Percentiles rank a stretch among this genome's conserved stretches.
phyloP scores from a whole-genome alignment of 2,888 invertebrate species.

The Atherix ibis region DNA sequence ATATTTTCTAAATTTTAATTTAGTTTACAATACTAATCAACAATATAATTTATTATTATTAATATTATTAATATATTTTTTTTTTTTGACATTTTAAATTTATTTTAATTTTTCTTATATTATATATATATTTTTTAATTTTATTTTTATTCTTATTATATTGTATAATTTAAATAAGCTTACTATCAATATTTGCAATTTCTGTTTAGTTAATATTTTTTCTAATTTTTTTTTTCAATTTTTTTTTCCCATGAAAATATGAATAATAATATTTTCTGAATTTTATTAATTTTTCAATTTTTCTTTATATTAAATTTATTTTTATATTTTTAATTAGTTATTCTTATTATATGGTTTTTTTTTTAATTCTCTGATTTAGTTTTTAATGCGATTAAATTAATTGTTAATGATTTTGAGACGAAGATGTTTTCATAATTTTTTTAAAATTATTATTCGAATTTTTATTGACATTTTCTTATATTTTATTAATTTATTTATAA shows the following conservation, averaged over 20 bases:
- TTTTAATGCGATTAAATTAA: too few relatives aligned
- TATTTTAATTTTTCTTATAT: background rate
- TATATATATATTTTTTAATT: conserved; percentile 3
- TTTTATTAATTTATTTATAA: too few relatives aligned
- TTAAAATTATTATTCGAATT: too few relatives aligned
- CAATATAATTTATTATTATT: conserved; percentile 1
- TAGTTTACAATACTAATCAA: conserved; percentile 4
- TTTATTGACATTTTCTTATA: too few relatives aligned
- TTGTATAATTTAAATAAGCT: background rate
- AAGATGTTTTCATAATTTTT: too few relatives aligned
- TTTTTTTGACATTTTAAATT: conserved; percentile 1
- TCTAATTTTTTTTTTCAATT: background rate
- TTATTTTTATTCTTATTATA: background rate
- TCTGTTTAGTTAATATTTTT: too few relatives aligned
- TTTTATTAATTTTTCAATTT: too few relatives aligned
- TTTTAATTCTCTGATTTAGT: background rate
- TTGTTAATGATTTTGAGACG: too few relatives aligned
- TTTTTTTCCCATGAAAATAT: background rate
- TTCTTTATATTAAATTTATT: background rate
- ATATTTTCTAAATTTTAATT: background rate
- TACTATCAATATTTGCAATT: background rate
- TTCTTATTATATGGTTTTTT: background rate
- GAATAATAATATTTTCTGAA: background rate
- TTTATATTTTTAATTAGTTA: too few relatives aligned
- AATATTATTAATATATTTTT: background rate